Base-by-base conservation (phyloP, 2,113 vertebrate genomes). In the Malaclemys terrapin region DNA sequence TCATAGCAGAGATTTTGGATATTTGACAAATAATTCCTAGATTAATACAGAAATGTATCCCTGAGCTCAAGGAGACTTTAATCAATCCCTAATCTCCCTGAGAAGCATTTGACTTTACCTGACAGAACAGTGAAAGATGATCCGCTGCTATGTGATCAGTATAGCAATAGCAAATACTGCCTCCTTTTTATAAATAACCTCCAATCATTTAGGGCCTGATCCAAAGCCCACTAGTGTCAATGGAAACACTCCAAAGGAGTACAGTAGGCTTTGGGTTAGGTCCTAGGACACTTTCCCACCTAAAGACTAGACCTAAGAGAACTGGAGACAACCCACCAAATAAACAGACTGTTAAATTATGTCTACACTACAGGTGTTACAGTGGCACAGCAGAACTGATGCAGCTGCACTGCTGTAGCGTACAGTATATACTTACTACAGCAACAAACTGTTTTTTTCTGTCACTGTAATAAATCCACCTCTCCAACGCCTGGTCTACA, bases 91-190 rank as follows among this genome's bases (percentile, higher is more conserved):
- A 95, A 96, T 97, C 92, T 97, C 79, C 79, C 50, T 3, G 92
- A 94, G 91, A 97, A 96, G 93, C 85, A 92, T 95, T 94, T 96
- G 92, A 96, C 89, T 94, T 95, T 59, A 82, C 91, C 82, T 96
- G 93, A 92, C 82, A 50, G 57, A 45, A 8, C 65, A 52, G 57
- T 95, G 95, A 94, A 69, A 89, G 82, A 96, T 94, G 85, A 93
- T 89, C 91, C 69, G 19, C 12, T 14, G 50, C 42, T 83, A 12
- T 89, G 76, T 85, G 82, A 95, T 84, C 82, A 52, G 93, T 90
- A 38, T 83, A 88, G 83, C 22, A 90, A 89, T 17, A 84, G 89
- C 56, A 91, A 95, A 95, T 84, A 52, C 90, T 59, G 76, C 84
- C 93, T 91, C 84, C 53, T 53, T 69, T 89, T 72, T 35, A 22